Conservation (phyloP, 1,140 invertebrate genomes). For the Drosophila yakuba region DNA sequence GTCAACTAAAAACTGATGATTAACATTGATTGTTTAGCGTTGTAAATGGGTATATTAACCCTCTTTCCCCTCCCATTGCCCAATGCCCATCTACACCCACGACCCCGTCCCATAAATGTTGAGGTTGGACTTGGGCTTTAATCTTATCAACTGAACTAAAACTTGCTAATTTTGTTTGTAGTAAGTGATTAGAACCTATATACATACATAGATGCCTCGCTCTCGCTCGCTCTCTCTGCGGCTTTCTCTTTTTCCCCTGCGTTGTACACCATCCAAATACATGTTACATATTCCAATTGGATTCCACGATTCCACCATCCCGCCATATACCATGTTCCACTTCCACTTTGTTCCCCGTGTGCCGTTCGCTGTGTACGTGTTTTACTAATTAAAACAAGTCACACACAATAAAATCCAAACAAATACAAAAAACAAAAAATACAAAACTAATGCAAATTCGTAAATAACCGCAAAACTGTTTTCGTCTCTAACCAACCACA, state of each 20-base stretch:
- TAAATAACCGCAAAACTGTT: constrained; percentile 51
- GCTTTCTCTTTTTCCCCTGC: constrained; percentile 27
- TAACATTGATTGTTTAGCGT: constrained; percentile 29
- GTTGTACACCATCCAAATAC: constrained; percentile 16
- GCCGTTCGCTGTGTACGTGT: constrained; percentile 32
- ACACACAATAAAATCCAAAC: not conserved
- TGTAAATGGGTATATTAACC: constrained; percentile 2
- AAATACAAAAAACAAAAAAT: not conserved
- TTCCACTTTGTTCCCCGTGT: constrained; percentile 7
- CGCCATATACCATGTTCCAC: not conserved
- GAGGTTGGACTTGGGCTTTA: constrained; percentile 43
- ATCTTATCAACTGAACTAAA: constrained; percentile 33
- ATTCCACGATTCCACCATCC: constrained; percentile 2
- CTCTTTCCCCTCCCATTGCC: not conserved
- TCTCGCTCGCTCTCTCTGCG: not conserved
- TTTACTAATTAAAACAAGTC: constrained; percentile 17
- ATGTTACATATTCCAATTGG: constrained; percentile 16
- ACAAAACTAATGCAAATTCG: constrained; percentile 32
- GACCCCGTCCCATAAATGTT: constrained; percentile 18
- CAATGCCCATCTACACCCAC: not conserved
- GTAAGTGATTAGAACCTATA: constrained; percentile 29
- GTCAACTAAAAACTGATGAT: constrained; percentile 1
- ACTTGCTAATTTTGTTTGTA: constrained; percentile 12
- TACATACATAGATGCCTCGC: not conserved
- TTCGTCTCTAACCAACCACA: constrained; percentile 64